Conservation (phyloP, 1,140 invertebrate genomes). For the Hesperophylax magnus region DNA sequence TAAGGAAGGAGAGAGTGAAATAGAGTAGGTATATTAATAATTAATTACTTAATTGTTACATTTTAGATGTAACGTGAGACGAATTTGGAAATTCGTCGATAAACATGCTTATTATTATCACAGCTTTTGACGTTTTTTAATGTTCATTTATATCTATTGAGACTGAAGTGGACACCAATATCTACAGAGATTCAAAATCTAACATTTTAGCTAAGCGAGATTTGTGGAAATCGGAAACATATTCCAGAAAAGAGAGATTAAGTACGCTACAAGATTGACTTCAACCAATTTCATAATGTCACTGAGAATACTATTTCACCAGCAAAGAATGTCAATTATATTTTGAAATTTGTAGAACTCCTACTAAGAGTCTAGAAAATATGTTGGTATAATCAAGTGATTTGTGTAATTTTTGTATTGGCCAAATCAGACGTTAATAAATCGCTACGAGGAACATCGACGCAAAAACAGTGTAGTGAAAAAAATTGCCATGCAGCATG, state of each 20-base stretch:
- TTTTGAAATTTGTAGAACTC: background rate
- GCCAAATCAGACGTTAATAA: background rate
- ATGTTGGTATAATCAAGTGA: too few relatives aligned
- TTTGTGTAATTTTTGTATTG: too few relatives aligned
- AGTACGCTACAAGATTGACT: background rate
- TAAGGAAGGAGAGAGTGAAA: constrained; percentile 17
- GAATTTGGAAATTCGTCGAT: constrained; percentile 45
- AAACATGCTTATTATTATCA: constrained; percentile 55
- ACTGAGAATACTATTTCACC: background rate
- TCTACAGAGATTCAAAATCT: constrained; percentile 49
- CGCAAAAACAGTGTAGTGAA: background rate
- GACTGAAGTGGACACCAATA: constrained; percentile 57
- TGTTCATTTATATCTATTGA: constrained; percentile 56
- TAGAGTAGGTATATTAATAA: constrained; percentile 24
- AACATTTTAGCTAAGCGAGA: constrained; percentile 13
- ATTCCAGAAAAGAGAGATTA: too few relatives aligned
- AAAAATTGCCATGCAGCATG: constrained; percentile 42
- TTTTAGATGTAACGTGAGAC: constrained; percentile 9
- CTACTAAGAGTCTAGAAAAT: background rate
- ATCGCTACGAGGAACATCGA: constrained; percentile 19
- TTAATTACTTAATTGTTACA: constrained; percentile 25
- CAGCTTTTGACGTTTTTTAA: constrained; percentile 58
- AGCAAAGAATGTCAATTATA: background rate
- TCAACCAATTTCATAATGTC: background rate
- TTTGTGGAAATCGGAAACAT: background rate